These are phyloP conservation scores for Eurypyga helias DNA, from an alignment of 2,113 vertebrate genomes.

Conservation along the genomic window DNA sequence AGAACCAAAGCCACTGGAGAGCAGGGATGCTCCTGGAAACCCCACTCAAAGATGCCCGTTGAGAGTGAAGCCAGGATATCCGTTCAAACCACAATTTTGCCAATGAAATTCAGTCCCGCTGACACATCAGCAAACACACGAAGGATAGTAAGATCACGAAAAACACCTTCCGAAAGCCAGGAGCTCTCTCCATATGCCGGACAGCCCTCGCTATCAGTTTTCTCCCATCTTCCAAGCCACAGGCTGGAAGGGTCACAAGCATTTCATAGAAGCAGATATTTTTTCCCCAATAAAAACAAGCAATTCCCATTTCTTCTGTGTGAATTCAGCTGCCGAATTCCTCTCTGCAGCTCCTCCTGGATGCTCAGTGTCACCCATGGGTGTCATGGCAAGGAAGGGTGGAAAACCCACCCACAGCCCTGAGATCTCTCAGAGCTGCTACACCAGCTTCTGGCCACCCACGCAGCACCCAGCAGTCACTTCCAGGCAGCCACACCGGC, in stretches of 20 bases:
- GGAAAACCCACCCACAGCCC: background rate
- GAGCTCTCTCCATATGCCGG: background rate
- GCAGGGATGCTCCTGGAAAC: background rate
- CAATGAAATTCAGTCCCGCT: background rate
- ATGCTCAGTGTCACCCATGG: background rate
- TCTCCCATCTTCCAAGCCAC: slow-evolving; percentile 3
- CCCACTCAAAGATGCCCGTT: background rate
- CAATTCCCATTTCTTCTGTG: background rate
- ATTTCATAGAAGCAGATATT: background rate
- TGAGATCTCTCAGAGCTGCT: background rate
- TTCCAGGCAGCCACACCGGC: background rate
- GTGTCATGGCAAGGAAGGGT: background rate
- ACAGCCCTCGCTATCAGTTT: background rate
- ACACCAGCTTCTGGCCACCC: background rate
- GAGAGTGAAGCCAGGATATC: background rate
- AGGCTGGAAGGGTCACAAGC: background rate
- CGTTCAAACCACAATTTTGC: background rate
- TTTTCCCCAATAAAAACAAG: background rate
- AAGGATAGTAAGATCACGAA: background rate
- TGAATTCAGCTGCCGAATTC: background rate
- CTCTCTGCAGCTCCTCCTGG: background rate
- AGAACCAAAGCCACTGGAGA: background rate
- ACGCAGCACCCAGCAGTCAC: fast-evolving
- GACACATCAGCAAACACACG: background rate
- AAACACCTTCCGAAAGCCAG: background rate